Conservation (phyloP, 2,888 invertebrate species). For the Mantis religiosa region DNA sequence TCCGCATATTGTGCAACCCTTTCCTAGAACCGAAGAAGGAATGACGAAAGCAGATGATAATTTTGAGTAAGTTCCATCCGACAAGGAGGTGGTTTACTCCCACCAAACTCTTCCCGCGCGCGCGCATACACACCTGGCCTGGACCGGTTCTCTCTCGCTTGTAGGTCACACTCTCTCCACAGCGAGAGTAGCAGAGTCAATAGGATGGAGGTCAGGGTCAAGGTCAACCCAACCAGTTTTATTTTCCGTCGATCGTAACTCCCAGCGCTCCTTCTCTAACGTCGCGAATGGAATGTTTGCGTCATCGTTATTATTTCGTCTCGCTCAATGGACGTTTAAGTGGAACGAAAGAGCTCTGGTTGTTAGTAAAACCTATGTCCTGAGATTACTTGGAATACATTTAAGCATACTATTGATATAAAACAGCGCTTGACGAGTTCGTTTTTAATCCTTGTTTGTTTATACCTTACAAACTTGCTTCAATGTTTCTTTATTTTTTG, state of each 20-base stretch:
- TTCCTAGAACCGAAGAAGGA: background rate
- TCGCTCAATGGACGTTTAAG: background rate
- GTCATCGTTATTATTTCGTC: background rate
- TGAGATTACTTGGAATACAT: too few species aligned
- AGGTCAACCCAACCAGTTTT: slow-evolving; percentile 8
- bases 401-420: too few species aligned
- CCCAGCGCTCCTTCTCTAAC: background rate
- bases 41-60: background rate
- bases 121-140: background rate
- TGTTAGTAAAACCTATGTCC: too few species aligned
- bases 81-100: background rate
- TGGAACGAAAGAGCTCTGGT: background rate
- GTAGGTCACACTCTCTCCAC: slow-evolving; percentile 6
- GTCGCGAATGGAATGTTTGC: background rate
- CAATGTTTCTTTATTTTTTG: too few species aligned
- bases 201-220: slow-evolving; percentile 14
- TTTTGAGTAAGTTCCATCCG: background rate
- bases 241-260: background rate
- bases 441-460: too few species aligned
- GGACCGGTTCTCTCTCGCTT: background rate
- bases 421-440: too few species aligned
- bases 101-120: background rate
- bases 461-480: too few species aligned
- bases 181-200: background rate
- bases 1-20: background rate